phyloP scores from a whole-genome alignment of 2,113 vertebrate species.

The Gorsachius goisagi region DNA sequence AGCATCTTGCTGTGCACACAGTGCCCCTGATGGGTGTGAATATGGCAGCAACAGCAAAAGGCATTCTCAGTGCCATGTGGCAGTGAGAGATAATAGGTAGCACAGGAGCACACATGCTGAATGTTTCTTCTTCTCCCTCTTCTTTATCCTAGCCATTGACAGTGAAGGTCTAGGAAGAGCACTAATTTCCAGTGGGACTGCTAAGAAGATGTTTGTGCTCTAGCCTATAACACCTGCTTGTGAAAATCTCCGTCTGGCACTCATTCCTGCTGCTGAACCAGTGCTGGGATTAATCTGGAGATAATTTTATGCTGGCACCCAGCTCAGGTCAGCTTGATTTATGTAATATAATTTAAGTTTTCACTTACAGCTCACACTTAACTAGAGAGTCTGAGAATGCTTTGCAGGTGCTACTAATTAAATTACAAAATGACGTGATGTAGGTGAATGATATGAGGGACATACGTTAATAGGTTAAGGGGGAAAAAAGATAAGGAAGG shows the following conservation, averaged over 20 bases:
- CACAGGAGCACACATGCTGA: neutral
- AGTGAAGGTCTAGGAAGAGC: neutral
- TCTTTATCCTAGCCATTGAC: neutral
- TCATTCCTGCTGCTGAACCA: neutral
- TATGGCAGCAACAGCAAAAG: neutral
- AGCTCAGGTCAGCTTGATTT: neutral
- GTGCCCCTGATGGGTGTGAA: neutral
- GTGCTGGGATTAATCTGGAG: neutral
- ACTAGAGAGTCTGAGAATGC: neutral
- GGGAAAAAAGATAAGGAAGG: neutral
- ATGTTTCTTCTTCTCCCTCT: neutral
- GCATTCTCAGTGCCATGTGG: neutral
- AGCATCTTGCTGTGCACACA: neutral
- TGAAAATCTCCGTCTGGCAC: neutral
- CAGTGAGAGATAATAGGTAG: neutral
- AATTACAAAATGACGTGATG: neutral
- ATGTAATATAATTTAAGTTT: neutral
- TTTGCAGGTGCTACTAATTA: neutral
- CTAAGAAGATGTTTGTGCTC: neutral
- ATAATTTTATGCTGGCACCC: neutral
- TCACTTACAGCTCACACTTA: neutral
- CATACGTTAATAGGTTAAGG: neutral
- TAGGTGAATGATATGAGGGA: neutral
- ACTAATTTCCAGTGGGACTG: neutral
- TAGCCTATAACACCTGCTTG: neutral